Percentiles rank a stretch among this genome's conserved stretches.
phyloP scores from a whole-genome alignment of 2,113 vertebrate species.

The Tragelaphus imberbis region DNA sequence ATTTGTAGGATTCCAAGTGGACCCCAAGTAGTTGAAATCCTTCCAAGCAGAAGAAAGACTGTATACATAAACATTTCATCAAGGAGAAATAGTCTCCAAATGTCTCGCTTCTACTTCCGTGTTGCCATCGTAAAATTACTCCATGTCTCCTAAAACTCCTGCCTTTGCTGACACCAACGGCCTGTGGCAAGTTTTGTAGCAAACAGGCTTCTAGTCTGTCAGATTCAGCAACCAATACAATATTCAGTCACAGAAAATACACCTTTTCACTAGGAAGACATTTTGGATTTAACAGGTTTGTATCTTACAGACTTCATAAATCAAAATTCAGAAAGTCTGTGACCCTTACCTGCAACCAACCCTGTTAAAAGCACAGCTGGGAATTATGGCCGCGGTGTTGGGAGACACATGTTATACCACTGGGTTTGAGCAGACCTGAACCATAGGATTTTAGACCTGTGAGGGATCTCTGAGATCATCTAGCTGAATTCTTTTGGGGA shows the following conservation, averaged over 20 bases:
- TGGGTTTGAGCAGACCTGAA: background rate
- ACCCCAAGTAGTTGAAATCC: constrained; percentile 3
- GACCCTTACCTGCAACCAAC: background rate
- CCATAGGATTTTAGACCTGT: background rate
- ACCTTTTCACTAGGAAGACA: background rate
- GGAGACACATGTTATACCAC: background rate
- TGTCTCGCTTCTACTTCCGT: background rate
- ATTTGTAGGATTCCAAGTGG: background rate
- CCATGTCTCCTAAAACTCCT: background rate
- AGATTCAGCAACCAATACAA: background rate
- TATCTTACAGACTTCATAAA: background rate
- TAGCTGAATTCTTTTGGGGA: background rate
- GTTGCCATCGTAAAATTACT: background rate
- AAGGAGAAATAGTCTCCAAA: constrained; percentile 5
- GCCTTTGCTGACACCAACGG: background rate
- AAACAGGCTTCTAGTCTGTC: background rate
- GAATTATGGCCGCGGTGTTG: background rate
- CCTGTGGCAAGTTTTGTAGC: background rate
- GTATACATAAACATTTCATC: background rate
- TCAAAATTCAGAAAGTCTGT: background rate
- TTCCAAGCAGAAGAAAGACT: background rate
- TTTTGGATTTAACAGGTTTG: background rate
- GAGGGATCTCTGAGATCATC: background rate
- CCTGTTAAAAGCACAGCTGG: background rate
- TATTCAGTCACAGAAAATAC: background rate